Evolutionary conservation across 2,888 invertebrate species (phyloP), one percentile per base, ranked within the genome.

Genomic region (Exephanes ischioxanthus): DNA sequence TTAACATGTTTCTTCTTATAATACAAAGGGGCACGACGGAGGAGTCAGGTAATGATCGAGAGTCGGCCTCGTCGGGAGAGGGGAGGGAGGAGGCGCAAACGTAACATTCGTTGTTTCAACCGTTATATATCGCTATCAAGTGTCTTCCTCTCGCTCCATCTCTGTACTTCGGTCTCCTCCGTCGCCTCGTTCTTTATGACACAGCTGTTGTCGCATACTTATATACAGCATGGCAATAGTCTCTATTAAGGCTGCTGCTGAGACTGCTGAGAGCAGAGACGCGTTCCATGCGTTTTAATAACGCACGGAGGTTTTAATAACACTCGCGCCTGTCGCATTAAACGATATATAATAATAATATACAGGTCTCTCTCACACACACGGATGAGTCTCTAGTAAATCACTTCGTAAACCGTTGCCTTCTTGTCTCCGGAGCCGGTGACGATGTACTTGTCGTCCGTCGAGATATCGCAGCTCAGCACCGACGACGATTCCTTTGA

Each of bases 381-480:
- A 4, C 22, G 45, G 22, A 26, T 26, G 53, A 30, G 45, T 61
- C 33, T 76, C 86, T 95, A 97, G 95, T 98, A 98, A 94, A 98
- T 96, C 92, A 99, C 99, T 96, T 99, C 98, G 94, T 99, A 99
- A 88, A 99, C 97, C 76, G 99, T 99, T 89, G 99, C 99, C 94
- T 99, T 99, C 95, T 99, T 99, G 95, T 99, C 99, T 82, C 99
- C 99, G 61, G 99, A 99, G 87, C 99, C 99, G 70, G 99, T 99
- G 91, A 99, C 98, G 92, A 99, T 98, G 95, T 98, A 99, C 95
- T 99, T 99, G 95, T 99, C 99, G 94, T 99, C 99, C 86, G 97
- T 96, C 88, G 99, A 98, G 95, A 99, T 98, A 96, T 99, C 99
- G 96, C 99, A 99, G 95, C 99, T 98, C 92, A 99, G 96, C 94